A percentile compares a stretch with the other conserved stretches of the same genome.
Conservation (phyloP, 1,140 invertebrate genomes). For the Apis florea region DNA sequence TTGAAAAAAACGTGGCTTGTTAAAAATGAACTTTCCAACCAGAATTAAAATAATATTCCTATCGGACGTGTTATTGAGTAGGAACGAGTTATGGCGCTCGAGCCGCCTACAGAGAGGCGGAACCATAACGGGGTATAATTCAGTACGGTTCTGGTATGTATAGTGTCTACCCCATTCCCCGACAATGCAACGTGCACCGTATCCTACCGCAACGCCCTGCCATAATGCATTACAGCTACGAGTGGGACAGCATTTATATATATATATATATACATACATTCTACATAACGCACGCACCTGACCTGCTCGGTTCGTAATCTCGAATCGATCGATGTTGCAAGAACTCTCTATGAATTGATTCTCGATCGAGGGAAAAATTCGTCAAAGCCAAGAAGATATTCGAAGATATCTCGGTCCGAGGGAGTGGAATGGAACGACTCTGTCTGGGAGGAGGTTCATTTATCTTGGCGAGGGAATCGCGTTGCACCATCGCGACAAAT, state of each 20-base stretch:
- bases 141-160: slow-evolving; percentile 73
- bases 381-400: no score
- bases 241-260: slow-evolving; percentile 65
- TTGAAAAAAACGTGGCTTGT: no score
- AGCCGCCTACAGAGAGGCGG: slow-evolving; percentile 67
- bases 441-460: no score
- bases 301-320: slow-evolving; percentile 25
- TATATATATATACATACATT: no score
- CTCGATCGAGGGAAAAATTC: no score
- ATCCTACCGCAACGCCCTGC: slow-evolving; percentile 60
- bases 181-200: slow-evolving; percentile 66
- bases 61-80: slow-evolving; percentile 74
- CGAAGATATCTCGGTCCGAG: no score
- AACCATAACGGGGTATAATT: slow-evolving; percentile 78
- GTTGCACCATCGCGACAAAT: slow-evolving; percentile 69
- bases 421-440: no score
- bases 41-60: no score
- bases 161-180: slow-evolving; percentile 69
- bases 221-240: slow-evolving; percentile 70
- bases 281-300: slow-evolving; percentile 61
- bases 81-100: slow-evolving; percentile 60
- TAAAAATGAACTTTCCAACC: no score
- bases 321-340: no score
- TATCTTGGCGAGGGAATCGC: slow-evolving; percentile 63
- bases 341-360: no score